Evolutionary conservation across 2,113 vertebrate species (phyloP).

Genomic region (Sebastes schlegelii): DNA sequence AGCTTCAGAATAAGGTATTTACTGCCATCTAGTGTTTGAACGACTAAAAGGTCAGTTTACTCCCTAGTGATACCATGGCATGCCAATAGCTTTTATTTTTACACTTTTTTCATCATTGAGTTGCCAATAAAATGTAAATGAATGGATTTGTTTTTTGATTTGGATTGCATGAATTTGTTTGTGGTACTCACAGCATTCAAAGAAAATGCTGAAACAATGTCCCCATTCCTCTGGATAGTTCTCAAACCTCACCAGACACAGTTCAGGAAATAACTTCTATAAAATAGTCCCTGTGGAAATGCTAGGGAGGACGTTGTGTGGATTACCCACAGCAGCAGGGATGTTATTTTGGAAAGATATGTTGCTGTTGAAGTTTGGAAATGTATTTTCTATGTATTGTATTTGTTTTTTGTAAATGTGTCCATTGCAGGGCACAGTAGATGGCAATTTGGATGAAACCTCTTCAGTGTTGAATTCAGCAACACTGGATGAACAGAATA

Average conservation of each 20-base stretch:
- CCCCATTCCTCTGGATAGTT: too few relatives aligned
- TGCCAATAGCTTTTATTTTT: background rate
- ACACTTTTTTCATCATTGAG: background rate
- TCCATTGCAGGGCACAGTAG: background rate
- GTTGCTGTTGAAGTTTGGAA: too few relatives aligned
- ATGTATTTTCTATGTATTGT: too few relatives aligned
- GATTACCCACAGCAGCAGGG: background rate
- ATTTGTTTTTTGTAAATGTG: too few relatives aligned
- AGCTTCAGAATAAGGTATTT: constrained; percentile 31
- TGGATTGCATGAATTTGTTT: too few relatives aligned
- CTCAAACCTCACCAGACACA: too few relatives aligned
- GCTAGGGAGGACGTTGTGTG: background rate
- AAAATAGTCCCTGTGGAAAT: background rate
- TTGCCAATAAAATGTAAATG: background rate
- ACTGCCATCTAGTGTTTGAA: constrained; percentile 74
- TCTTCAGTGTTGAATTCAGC: background rate
- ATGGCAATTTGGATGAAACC: background rate
- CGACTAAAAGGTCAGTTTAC: background rate
- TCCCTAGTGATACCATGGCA: background rate
- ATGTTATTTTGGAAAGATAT: background rate
- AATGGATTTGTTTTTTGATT: background rate
- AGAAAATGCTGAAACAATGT: too few relatives aligned
- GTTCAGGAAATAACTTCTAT: background rate
- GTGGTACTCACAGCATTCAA: too few relatives aligned
- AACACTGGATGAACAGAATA: background rate